A percentile compares a stretch with the other conserved stretches of the same genome.
Evolutionary conservation across 2,113 vertebrate species (phyloP).

Genomic region (Hyla sarda): DNA sequence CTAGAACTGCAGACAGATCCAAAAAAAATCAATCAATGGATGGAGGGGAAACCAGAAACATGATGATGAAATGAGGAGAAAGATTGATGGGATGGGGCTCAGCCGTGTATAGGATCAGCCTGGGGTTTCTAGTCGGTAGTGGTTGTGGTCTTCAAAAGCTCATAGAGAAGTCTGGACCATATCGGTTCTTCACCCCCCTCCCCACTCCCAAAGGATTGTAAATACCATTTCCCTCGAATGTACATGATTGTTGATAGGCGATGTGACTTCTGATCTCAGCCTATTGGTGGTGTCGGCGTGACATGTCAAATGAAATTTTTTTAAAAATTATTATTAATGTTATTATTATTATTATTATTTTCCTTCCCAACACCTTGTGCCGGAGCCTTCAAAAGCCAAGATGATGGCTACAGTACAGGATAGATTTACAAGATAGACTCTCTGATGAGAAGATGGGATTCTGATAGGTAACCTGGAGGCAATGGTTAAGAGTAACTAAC

Average conservation of each 20-base stretch:
- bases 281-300: constrained; percentile 31
- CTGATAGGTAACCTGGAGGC: background rate
- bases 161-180: constrained; percentile 69
- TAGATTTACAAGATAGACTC: background rate
- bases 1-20: constrained; percentile 64
- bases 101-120: too few relatives aligned
- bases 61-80: constrained; percentile 59
- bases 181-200: constrained; percentile 66
- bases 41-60: constrained; percentile 70
- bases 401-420: background rate
- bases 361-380: background rate
- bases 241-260: constrained; percentile 63
- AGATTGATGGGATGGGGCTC: constrained; percentile 72
- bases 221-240: constrained; percentile 68
- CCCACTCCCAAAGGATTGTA: constrained; percentile 64
- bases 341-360: too few relatives aligned
- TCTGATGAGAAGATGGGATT: background rate
- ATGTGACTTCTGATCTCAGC: constrained; percentile 43
- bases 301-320: constrained; percentile 36
- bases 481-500: too few relatives aligned
- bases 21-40: constrained; percentile 67
- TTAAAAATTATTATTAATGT: too few relatives aligned
- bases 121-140: constrained; percentile 46
- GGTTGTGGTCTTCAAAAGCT: constrained; percentile 12
- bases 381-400: background rate